phyloP scores from a whole-genome alignment of 2,888 invertebrate species.

The Epirrhoe tristata region DNA sequence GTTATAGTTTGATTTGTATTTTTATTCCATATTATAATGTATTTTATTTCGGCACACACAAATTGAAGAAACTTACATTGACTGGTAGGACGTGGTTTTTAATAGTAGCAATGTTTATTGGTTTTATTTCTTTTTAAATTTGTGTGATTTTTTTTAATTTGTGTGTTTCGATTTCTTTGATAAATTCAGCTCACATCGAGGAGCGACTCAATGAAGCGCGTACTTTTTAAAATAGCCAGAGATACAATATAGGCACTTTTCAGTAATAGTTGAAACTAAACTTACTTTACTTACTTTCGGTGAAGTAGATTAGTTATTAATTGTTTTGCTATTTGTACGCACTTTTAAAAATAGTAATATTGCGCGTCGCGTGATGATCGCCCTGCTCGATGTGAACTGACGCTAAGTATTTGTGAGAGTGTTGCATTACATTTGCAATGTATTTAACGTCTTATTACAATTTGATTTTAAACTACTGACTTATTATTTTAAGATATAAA shows the following conservation, averaged over 20 bases:
- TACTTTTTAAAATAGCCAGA: too few relatives aligned
- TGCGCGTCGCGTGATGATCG: too few relatives aligned
- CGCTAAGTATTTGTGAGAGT: constrained; percentile 63
- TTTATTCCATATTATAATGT: constrained; percentile 66
- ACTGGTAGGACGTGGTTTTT: constrained; percentile 1
- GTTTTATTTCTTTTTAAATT: too few relatives aligned
- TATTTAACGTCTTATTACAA: constrained; percentile 52
- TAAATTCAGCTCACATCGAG: constrained; percentile 43
- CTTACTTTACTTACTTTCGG: too few relatives aligned
- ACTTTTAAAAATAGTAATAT: too few relatives aligned
- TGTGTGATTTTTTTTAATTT: constrained; percentile 16
- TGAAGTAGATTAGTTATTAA: too few relatives aligned
- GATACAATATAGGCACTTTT: too few relatives aligned
- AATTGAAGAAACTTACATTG: constrained; percentile 8
- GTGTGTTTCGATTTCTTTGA: constrained; percentile 32
- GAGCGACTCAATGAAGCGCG: too few relatives aligned
- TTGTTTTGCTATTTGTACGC: too few relatives aligned
- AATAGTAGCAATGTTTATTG: not conserved
- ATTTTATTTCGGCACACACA: constrained; percentile 42
- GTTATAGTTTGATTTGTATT: constrained; percentile 56
- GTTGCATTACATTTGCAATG: constrained; percentile 77
- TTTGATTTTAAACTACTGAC: constrained; percentile 54
- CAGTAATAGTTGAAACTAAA: too few relatives aligned
- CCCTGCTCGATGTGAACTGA: too few relatives aligned
- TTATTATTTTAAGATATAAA: constrained; percentile 52